These are phyloP conservation scores for Platyura marginata DNA, from an alignment of 1,140 invertebrate species.

Conservation along the genomic window DNA sequence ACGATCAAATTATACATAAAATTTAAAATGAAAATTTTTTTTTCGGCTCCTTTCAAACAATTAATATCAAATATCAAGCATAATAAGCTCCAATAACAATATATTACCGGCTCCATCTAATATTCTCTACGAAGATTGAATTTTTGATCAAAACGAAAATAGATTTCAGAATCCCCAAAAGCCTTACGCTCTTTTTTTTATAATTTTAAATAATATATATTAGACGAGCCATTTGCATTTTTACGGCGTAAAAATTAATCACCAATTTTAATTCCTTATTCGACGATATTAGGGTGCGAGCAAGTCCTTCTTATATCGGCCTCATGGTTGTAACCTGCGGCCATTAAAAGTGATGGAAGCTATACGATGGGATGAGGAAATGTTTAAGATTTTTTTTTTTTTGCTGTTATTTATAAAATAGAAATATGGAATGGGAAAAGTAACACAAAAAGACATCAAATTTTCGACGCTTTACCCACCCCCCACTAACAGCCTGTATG, in stretches of 20 bases:
- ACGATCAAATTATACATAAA: too few relatives aligned
- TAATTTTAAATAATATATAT: background rate
- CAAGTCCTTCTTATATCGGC: background rate
- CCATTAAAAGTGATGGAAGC: constrained; percentile 3
- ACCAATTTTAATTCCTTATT: constrained; percentile 3
- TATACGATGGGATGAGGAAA: background rate
- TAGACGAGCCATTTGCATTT: constrained; percentile 1
- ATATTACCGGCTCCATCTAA: background rate
- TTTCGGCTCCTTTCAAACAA: too few relatives aligned
- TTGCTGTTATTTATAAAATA: background rate
- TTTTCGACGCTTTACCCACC: background rate
- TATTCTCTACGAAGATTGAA: background rate
- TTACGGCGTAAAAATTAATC: constrained; percentile 3
- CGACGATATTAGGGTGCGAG: background rate
- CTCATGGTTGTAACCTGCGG: constrained; percentile 1
- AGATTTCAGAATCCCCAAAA: background rate
- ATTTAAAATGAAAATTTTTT: too few relatives aligned
- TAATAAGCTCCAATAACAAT: background rate
- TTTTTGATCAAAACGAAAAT: background rate
- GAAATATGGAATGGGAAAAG: background rate
- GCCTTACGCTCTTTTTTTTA: background rate
- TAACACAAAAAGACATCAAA: background rate
- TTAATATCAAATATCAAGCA: background rate
- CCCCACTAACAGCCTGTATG: too few relatives aligned
- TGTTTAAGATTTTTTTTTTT: background rate